A percentile compares a stretch with the other conserved stretches of the same genome.
Conservation (phyloP, 2,888 invertebrate species). For the Apoda limacodes region DNA sequence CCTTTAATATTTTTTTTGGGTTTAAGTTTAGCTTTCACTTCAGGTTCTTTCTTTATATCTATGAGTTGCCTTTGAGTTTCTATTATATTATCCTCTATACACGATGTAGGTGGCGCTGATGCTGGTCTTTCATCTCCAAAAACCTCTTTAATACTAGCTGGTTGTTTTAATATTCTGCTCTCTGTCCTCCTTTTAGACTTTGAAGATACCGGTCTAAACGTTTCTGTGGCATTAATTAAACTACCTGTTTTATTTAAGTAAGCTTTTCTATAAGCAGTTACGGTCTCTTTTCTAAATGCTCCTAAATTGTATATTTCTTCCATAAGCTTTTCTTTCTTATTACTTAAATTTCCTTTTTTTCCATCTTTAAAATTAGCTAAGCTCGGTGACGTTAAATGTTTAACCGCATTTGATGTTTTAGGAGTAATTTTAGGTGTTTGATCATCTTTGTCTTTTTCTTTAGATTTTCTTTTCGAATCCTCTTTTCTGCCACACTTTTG, state of each 20-base stretch:
- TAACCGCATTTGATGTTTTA: slow-evolving; percentile 64
- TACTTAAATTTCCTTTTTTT: slow-evolving; percentile 47
- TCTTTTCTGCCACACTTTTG: slow-evolving; percentile 74
- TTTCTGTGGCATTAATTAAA: slow-evolving; percentile 68
- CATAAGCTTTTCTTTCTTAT: slow-evolving; percentile 60
- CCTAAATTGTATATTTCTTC: slow-evolving; percentile 72
- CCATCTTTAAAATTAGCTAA: slow-evolving; percentile 56
- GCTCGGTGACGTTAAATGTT: slow-evolving; percentile 75
- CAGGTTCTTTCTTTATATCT: slow-evolving; percentile 42
- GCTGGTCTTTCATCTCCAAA: slow-evolving; percentile 85
- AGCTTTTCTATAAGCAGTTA: slow-evolving; percentile 74
- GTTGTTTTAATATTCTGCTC: slow-evolving; percentile 76
- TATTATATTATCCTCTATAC: slow-evolving; percentile 54
- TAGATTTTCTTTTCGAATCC: slow-evolving; percentile 62
- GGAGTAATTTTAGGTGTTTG: slow-evolving; percentile 66
- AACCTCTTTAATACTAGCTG: slow-evolving; percentile 84
- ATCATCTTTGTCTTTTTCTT: slow-evolving; percentile 66
- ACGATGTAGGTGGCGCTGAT: slow-evolving; percentile 81
- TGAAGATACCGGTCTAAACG: slow-evolving; percentile 77
- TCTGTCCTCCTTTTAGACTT: slow-evolving; percentile 82
- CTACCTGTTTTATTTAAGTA: slow-evolving; percentile 74
- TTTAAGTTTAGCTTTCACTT: slow-evolving; percentile 46
- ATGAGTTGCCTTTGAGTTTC: slow-evolving; percentile 33
- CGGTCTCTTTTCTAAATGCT: slow-evolving; percentile 76
- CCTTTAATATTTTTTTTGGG: slow-evolving; percentile 48